Evolutionary conservation across 2,113 vertebrate species (phyloP).

Genomic region (Astur gentilis): DNA sequence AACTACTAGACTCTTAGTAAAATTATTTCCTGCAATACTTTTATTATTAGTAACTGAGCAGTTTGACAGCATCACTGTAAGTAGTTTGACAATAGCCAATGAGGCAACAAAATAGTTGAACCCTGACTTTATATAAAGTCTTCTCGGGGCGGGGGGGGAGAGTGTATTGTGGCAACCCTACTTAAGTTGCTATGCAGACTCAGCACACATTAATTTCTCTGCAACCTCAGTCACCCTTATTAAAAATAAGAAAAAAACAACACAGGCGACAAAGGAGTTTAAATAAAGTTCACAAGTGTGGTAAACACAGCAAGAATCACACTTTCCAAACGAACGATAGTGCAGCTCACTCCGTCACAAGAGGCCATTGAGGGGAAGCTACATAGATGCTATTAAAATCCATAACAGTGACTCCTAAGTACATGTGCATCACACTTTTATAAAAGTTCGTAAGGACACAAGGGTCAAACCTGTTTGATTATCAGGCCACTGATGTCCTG

Average conservation of each 20-base stretch:
- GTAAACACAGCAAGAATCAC: slow-evolving; percentile 88
- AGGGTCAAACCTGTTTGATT: slow-evolving; percentile 79
- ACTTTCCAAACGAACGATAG: slow-evolving; percentile 80
- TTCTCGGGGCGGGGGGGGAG: neutral
- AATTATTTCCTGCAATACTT: slow-evolving; percentile 37
- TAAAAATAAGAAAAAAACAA: slow-evolving; percentile 77
- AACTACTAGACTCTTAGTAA: neutral
- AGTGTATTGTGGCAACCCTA: slow-evolving; percentile 95
- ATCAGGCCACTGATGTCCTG: slow-evolving; percentile 76
- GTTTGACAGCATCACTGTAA: neutral
- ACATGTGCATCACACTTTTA: slow-evolving; percentile 77
- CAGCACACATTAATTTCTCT: slow-evolving; percentile 92
- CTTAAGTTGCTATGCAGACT: slow-evolving; percentile 82
- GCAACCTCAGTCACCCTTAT: slow-evolving; percentile 90
- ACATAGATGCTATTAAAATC: slow-evolving; percentile 80
- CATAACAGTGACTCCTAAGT: slow-evolving; percentile 78
- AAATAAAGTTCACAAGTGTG: slow-evolving; percentile 82
- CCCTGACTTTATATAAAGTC: neutral
- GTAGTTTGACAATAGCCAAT: neutral
- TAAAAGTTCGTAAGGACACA: slow-evolving; percentile 69
- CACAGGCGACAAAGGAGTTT: slow-evolving; percentile 85
- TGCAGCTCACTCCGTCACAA: slow-evolving; percentile 80
- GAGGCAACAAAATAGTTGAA: neutral
- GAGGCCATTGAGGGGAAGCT: slow-evolving; percentile 81
- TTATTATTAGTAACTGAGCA: slow-evolving; percentile 18